Percentiles rank a stretch among this genome's conserved stretches.
Evolutionary conservation across 2,113 vertebrate genomes (phyloP).

Genomic region (Paracanthobrama guichenoti): DNA sequence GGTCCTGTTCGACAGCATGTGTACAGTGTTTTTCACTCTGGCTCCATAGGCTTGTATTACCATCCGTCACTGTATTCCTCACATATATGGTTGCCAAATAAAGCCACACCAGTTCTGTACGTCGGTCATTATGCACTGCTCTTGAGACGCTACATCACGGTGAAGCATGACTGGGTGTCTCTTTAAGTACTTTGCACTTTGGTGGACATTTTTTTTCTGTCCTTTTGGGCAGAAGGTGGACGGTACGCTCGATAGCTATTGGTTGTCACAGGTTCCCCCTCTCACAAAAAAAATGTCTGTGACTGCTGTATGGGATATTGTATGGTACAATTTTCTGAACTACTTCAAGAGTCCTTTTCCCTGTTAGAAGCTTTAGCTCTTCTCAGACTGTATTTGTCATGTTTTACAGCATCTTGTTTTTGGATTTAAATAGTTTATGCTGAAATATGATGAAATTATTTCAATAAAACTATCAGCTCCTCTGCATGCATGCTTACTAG

Average conservation of each 20-base stretch:
- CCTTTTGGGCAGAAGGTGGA: background rate
- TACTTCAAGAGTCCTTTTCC: background rate
- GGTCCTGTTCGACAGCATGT: background rate
- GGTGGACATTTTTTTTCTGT: background rate
- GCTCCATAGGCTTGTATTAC: background rate
- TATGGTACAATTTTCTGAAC: background rate
- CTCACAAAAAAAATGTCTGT: conserved; percentile 13
- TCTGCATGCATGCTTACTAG: conserved; percentile 7
- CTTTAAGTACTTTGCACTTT: conserved; percentile 18
- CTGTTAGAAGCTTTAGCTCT: conserved; percentile 10
- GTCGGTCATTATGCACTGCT: background rate
- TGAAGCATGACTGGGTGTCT: background rate
- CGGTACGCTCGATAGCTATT: background rate
- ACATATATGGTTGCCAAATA: conserved; percentile 23
- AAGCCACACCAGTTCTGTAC: conserved; percentile 3
- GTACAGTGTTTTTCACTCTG: background rate
- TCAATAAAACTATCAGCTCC: conserved; percentile 77
- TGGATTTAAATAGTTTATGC: conserved; percentile 72
- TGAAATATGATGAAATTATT: conserved; percentile 71
- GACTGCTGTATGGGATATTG: conserved; percentile 27
- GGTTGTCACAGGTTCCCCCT: background rate
- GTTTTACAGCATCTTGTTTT: conserved; percentile 58
- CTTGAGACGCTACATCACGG: background rate
- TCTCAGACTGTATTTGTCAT: conserved; percentile 58
- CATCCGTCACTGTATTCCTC: background rate